Evolutionary conservation across 2,113 vertebrate species (phyloP).

Genomic region (Vireo altiloquus): DNA sequence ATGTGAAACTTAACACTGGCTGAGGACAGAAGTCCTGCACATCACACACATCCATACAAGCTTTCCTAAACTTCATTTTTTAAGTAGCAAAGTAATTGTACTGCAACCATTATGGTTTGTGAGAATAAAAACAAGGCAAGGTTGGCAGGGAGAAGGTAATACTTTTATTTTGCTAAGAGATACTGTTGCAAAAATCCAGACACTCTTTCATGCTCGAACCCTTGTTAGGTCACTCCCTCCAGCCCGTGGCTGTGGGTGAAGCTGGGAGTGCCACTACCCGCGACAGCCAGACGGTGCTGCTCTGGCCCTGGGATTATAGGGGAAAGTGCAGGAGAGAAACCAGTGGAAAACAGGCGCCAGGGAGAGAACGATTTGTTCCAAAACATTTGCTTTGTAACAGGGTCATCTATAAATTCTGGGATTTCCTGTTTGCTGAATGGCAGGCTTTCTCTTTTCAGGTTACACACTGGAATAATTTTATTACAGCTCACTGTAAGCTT

Average conservation of each 20-base stretch:
- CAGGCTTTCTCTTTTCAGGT: constrained; percentile 22
- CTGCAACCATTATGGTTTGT: neutral
- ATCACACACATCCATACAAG: neutral
- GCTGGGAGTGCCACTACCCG: neutral
- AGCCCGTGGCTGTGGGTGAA: neutral
- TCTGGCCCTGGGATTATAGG: constrained; percentile 30
- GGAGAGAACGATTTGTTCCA: constrained; percentile 75
- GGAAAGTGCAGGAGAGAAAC: constrained; percentile 27
- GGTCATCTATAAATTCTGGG: constrained; percentile 77
- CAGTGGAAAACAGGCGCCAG: constrained; percentile 63
- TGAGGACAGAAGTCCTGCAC: neutral
- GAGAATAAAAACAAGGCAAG: neutral
- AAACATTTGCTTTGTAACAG: constrained; percentile 75
- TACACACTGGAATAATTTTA: constrained; percentile 43
- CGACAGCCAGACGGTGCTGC: constrained; percentile 64
- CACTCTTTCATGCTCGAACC: accelerated
- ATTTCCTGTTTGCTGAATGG: constrained; percentile 73
- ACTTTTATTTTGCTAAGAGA: neutral
- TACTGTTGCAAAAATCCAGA: neutral
- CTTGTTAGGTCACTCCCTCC: neutral
- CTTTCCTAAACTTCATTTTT: neutral
- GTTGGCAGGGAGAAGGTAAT: neutral
- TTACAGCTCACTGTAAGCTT: constrained; percentile 3
- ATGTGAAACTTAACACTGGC: neutral
- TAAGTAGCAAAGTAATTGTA: neutral